Percentiles rank a stretch among this genome's conserved stretches.
These are phyloP conservation scores for Anguilla rostrata DNA, from an alignment of 2,113 vertebrate genomes.

Conservation along the genomic window DNA sequence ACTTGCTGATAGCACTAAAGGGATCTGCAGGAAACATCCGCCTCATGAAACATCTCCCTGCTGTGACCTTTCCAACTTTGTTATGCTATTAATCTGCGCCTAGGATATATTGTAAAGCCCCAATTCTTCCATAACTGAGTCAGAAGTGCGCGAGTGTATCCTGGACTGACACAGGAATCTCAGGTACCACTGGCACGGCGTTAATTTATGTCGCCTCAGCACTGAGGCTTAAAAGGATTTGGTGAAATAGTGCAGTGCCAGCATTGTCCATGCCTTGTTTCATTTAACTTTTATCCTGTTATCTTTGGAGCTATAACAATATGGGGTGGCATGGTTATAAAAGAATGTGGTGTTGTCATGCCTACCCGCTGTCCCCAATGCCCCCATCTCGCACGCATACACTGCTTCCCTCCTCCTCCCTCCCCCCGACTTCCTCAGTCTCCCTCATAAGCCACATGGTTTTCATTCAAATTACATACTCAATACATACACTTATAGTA, in stretches of 20 bases:
- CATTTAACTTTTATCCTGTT: slow-evolving; percentile 15
- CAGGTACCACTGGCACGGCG: neutral
- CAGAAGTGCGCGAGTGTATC: neutral
- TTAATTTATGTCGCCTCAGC: slow-evolving; percentile 7
- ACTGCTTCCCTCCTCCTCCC: neutral
- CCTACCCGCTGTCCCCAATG: neutral
- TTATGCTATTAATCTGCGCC: neutral
- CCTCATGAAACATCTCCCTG: slow-evolving; percentile 28
- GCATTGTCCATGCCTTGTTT: slow-evolving; percentile 7
- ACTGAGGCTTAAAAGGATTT: neutral
- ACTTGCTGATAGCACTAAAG: slow-evolving; percentile 26
- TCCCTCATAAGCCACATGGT: neutral
- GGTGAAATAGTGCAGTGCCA: neutral
- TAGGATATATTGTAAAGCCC: neutral
- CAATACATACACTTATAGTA: neutral
- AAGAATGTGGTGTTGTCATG: neutral
- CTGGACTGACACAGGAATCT: neutral
- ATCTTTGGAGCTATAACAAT: neutral
- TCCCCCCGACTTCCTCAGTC: neutral
- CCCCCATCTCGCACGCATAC: neutral
- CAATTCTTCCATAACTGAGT: slow-evolving; percentile 1
- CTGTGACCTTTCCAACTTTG: slow-evolving; percentile 37
- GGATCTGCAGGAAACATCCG: slow-evolving; percentile 25
- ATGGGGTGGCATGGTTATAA: neutral
- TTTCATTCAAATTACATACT: neutral